These are phyloP conservation scores for Lepilemur ruficaudatus DNA, from an alignment of 2,797 vertebrate species.

Conservation along the genomic window DNA sequence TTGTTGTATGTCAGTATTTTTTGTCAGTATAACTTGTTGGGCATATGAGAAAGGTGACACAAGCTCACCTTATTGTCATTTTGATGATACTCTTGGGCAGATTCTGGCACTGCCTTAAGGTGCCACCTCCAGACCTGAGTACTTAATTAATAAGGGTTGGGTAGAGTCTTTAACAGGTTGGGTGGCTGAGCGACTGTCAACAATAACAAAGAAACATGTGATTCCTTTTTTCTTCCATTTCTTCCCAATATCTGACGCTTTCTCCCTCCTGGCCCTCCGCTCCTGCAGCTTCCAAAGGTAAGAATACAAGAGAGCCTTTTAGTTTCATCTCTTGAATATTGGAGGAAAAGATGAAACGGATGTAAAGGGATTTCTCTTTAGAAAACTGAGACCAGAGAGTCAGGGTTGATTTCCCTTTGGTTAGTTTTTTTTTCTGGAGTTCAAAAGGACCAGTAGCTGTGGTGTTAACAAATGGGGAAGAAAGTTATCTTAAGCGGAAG, in stretches of 20 bases:
- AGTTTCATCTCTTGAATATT: background rate
- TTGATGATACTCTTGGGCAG: background rate
- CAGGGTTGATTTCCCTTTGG: constrained; percentile 2
- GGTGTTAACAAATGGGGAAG: background rate
- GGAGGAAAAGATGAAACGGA: constrained; percentile 4
- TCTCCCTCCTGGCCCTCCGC: constrained; percentile 26
- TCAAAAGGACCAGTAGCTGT: background rate
- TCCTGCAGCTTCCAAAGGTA: constrained; percentile 82
- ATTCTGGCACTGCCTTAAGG: background rate
- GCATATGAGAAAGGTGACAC: background rate
- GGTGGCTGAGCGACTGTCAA: background rate
- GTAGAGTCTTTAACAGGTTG: background rate
- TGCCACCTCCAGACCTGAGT: background rate
- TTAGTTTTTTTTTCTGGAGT: background rate
- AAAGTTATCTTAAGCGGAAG: background rate
- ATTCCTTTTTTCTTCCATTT: constrained; percentile 61
- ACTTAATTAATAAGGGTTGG: background rate
- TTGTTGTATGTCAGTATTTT: background rate
- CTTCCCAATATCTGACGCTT: constrained; percentile 57
- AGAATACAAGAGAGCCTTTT: constrained; percentile 62
- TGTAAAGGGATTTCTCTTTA: constrained; percentile 33
- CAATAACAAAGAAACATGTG: constrained; percentile 25
- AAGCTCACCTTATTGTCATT: background rate
- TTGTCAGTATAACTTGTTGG: background rate
- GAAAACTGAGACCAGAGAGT: constrained; percentile 24